Evolutionary conservation across 1,140 invertebrate genomes (phyloP), one percentile per base, ranked within the genome.

Genomic region (Drosophila ohnishii): DNA sequence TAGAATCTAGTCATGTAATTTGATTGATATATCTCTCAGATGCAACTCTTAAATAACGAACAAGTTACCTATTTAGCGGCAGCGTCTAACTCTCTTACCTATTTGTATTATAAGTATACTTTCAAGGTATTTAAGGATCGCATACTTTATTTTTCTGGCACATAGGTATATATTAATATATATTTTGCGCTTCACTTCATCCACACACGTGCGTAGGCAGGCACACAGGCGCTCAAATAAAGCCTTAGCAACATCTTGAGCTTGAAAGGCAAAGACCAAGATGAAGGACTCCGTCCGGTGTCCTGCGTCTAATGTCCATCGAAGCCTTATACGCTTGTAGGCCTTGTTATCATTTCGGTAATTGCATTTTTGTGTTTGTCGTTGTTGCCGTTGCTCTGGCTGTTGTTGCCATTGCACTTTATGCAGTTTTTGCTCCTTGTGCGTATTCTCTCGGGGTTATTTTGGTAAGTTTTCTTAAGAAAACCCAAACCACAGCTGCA

Each of bases 351-450:
- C 83, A 87, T 88, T 87, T 87, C 73, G 66, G 79, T 87, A 87
- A 87, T 88, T 88, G 83, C 83, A 87, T 86, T 86, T 87, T 87
- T 87, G 83, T 86, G 83, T 83, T 86, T 83, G 79, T 70, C 83
- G 71, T 87, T 87, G 83, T 87, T 81, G 48, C 50, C 63, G 64
- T 45, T 77, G 66, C 35, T 42, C 16, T 39, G 69, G 51, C 37
- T 53, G 67, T 42, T 76, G 64, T 59, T 69, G 57, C 47, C 55
- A 48, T 48, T 85, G 82, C 82, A 85, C 66, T 87, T 76, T 79
- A 67, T 69, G 64, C 53, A 78, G 79, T 71, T 79, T 78, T 82
- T 75, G 82, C 56, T 45, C 75, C 83, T 72, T 57, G 13, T 75
- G 47, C 53, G 28, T 22, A 66, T 79, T 70, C 84, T 86, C 83